A percentile compares a stretch with the other conserved stretches of the same genome.
Conservation (phyloP, 1,140 invertebrate genomes). For the Zaprionus davidi region DNA sequence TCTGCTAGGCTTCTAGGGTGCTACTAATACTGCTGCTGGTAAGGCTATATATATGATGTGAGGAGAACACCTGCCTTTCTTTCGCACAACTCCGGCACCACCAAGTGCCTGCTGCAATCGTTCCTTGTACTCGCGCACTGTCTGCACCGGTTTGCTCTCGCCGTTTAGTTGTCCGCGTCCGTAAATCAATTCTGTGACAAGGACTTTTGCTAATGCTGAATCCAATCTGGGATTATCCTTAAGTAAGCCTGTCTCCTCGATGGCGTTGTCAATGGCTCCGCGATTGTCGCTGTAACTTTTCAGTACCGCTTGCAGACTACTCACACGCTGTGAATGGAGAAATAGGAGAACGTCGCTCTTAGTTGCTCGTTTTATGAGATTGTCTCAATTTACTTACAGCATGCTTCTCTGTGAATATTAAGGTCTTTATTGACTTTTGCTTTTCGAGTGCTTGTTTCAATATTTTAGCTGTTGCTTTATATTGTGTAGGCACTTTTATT, state of each 20-base stretch:
- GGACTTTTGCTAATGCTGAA: constrained; percentile 89
- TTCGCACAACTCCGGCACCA: constrained; percentile 30
- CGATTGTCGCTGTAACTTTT: constrained; percentile 89
- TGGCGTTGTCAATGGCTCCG: constrained; percentile 87
- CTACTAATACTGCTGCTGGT: constrained; percentile 59
- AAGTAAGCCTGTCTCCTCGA: constrained; percentile 87
- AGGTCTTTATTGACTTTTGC: constrained; percentile 89
- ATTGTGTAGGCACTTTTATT: constrained; percentile 90
- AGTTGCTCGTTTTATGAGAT: background rate
- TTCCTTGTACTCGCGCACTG: constrained; percentile 88
- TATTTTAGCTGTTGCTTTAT: constrained; percentile 87
- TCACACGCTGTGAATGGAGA: constrained; percentile 56
- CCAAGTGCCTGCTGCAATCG: constrained; percentile 84
- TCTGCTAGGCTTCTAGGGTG: background rate
- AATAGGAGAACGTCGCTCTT: background rate
- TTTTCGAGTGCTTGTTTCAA: constrained; percentile 88
- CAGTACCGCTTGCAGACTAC: constrained; percentile 86
- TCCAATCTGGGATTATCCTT: constrained; percentile 89
- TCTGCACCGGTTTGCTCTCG: constrained; percentile 88
- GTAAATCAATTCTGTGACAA: constrained; percentile 93
- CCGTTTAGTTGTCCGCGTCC: constrained; percentile 89
- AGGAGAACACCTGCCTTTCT: constrained; percentile 66
- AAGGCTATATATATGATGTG: constrained; percentile 21
- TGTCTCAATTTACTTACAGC: constrained; percentile 84
- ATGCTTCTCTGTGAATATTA: constrained; percentile 89